phyloP scores from a whole-genome alignment of 2,888 invertebrate species.

The Torymus texanus region DNA sequence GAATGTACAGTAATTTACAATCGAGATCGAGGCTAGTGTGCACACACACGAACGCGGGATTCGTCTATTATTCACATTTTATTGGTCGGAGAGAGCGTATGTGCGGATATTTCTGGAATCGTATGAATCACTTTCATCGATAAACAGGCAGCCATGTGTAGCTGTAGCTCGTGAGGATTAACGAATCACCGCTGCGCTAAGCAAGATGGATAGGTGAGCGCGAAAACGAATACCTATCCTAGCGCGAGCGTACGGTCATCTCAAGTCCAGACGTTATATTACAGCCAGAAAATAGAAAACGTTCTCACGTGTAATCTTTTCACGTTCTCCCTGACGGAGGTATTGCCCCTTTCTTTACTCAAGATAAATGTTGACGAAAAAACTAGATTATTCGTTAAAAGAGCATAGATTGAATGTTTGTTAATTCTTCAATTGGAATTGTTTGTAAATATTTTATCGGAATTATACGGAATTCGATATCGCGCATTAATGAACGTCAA shows the following conservation, averaged over 20 bases:
- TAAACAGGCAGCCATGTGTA: neutral
- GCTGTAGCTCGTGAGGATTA: neutral
- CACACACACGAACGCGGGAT: neutral
- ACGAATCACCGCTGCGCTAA: neutral
- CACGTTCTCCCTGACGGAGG: no score
- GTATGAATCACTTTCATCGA: conserved; percentile 32
- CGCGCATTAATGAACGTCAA: neutral
- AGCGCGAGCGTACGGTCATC: no score
- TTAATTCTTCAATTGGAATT: no score
- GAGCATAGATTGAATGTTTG: no score
- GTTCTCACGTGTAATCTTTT: no score
- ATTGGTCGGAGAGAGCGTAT: neutral
- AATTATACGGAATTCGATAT: neutral
- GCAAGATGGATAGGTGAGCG: neutral
- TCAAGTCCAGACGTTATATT: no score
- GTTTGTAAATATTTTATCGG: no score
- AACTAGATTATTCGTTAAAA: no score
- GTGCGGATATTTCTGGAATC: conserved; percentile 33
- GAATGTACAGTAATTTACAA: no score
- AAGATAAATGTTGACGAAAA: no score
- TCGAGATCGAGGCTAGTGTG: neutral
- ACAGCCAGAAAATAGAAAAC: no score
- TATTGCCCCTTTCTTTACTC: no score
- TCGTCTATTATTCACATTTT: conserved; percentile 4
- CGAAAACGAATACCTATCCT: neutral